Conservation (phyloP, 2,113 vertebrate genomes). For the Actenoides lindsayi region DNA sequence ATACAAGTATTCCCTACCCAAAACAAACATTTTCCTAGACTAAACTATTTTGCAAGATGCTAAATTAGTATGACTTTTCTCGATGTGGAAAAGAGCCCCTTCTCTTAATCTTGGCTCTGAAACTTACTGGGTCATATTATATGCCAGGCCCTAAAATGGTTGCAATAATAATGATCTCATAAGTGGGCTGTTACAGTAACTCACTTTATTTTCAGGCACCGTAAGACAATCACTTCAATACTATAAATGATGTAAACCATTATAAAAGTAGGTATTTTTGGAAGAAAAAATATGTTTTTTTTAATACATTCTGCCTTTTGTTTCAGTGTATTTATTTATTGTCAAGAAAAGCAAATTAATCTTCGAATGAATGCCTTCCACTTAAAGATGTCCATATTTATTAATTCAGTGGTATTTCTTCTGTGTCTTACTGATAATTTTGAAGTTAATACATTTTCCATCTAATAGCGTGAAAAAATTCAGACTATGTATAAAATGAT, state of each 20-base stretch:
- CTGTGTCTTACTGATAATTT: background rate
- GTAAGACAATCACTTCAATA: background rate
- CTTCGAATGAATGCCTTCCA: background rate
- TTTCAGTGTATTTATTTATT: background rate
- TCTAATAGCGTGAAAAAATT: background rate
- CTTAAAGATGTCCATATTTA: background rate
- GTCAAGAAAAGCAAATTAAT: background rate
- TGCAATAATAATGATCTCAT: constrained; percentile 18
- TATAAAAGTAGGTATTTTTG: background rate
- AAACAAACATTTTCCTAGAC: background rate
- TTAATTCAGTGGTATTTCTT: background rate
- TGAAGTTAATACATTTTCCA: background rate
- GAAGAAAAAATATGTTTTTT: background rate
- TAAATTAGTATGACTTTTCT: background rate
- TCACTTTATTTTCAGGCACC: background rate
- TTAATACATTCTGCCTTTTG: background rate
- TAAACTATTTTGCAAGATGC: background rate
- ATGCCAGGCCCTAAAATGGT: background rate
- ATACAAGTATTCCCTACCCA: background rate
- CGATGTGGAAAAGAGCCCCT: background rate
- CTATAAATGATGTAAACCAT: background rate
- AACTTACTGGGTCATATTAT: background rate
- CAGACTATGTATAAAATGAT: background rate
- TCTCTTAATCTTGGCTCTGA: background rate
- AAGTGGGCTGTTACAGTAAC: background rate